A percentile compares a stretch with the other conserved stretches of the same genome.
Evolutionary conservation across 2,888 invertebrate genomes (phyloP).

Genomic region (Lasius platythorax): DNA sequence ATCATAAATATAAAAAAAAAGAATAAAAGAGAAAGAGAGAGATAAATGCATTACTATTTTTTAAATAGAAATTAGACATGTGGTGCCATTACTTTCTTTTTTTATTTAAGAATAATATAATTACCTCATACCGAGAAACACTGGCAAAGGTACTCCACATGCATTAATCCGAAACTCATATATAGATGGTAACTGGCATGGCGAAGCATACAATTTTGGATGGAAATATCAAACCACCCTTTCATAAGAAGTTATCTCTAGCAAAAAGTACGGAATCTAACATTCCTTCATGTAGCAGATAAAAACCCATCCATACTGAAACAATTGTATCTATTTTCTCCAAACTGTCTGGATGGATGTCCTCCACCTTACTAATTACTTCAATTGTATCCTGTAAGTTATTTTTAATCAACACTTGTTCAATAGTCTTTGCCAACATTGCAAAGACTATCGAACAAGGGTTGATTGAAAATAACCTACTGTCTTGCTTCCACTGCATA

Average conservation of each 20-base stretch:
- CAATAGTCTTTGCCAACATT: too few species aligned
- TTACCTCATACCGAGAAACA: slow-evolving; percentile 89
- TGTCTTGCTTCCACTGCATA: too few species aligned
- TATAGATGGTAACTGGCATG: slow-evolving; percentile 89
- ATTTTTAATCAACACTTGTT: too few species aligned
- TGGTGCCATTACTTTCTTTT: too few species aligned
- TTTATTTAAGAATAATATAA: slow-evolving; percentile 8
- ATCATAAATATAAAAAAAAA: slow-evolving; percentile 7
- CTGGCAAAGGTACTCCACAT: slow-evolving; percentile 87
- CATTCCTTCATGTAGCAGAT: too few species aligned
- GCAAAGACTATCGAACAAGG: too few species aligned
- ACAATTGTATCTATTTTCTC: too few species aligned
- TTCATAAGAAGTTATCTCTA: slow-evolving; percentile 92
- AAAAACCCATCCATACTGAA: too few species aligned
- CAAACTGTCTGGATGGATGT: too few species aligned
- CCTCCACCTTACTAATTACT: too few species aligned
- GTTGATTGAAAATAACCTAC: too few species aligned
- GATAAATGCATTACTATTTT: neutral
- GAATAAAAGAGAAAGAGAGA: neutral
- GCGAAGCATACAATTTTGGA: slow-evolving; percentile 90
- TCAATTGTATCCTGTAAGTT: too few species aligned
- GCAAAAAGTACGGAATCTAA: slow-evolving; percentile 93
- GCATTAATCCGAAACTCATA: slow-evolving; percentile 93
- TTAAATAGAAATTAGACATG: neutral
- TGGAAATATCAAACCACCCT: slow-evolving; percentile 92